Base-by-base conservation (phyloP, 2,888 invertebrate genomes). In the Gymnoscelis rufifasciata region DNA sequence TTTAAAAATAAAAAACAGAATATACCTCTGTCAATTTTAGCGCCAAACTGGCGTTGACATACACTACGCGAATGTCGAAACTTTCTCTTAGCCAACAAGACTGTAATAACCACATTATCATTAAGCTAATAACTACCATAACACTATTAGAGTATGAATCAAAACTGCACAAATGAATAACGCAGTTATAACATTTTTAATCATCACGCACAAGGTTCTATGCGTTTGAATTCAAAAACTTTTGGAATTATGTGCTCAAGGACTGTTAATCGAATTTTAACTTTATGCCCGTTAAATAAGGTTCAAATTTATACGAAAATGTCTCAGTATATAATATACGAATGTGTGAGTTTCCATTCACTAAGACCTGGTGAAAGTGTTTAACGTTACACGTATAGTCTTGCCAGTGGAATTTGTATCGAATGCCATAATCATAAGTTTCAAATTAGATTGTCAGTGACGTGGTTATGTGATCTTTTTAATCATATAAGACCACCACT, bases 21-120 rank as follows among this genome's bases (percentile, higher is more conserved):
- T 63, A 68, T 69, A 68, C 70, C 71, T 63, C 55, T 56, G 58
- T 51, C 31, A 52, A 65, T 64, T 79, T 82, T 80, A 62, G 76
- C 83, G 82, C 80, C 78, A 83, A 81, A 84, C 84, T 84, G 72
- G 78, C 59, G 64, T 52, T 54, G 58, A 63, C 68, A 62, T 64
- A 54, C 59, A 64, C 61, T 60, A 60, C 52, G 43, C 56, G 48
- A 56, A 56, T 59, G 46, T 57, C 43, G 50, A 33, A 52, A 71
- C 66, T 68, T 71, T 66, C 70, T 70, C 68, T 67, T 54, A 53
- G 54, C 31, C n/a, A 24, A 45, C 39, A 44, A 49, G 47, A 47
- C 46, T 23, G n/a, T 33, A 50, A 51, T 38, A 37, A 48, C 30
- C 36, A 8, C 30, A 37, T 43, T 19, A 43, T 71, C 68, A 60